Evolutionary conservation across 1,140 invertebrate genomes (phyloP).

Genomic region (Dreissena polymorpha): DNA sequence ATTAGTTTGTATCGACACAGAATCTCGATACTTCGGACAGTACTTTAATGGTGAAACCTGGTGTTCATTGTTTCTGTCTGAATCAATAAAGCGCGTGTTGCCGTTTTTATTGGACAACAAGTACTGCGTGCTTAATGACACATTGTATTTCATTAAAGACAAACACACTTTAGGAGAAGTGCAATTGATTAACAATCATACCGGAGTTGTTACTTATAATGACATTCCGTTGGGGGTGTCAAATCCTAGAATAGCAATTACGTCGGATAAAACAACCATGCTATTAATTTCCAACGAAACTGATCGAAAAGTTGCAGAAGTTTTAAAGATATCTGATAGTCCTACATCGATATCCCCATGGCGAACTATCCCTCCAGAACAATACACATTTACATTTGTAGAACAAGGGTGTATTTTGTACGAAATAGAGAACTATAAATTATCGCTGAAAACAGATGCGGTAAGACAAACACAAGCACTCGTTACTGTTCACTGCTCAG

Average conservation of each 20-base stretch:
- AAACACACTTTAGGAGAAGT: constrained; percentile 4
- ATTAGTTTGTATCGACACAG: not conserved
- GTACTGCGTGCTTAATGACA: constrained; percentile 8
- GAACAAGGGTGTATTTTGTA: constrained; percentile 1
- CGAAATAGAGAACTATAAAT: not conserved
- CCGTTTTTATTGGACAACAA: constrained; percentile 21
- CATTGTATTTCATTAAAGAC: constrained; percentile 18
- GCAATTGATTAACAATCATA: constrained; percentile 3
- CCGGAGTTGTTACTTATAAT: not conserved
- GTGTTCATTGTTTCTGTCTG: constrained; percentile 8
- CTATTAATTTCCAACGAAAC: constrained; percentile 1
- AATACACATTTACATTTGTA: constrained; percentile 7
- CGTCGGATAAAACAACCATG: not conserved
- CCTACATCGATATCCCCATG: constrained; percentile 4
- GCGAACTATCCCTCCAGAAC: not conserved
- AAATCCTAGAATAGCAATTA: constrained; percentile 10
- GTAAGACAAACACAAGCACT: not conserved
- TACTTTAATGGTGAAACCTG: constrained; percentile 6
- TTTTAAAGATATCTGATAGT: not conserved
- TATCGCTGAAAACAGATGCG: constrained; percentile 9
- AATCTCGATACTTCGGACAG: not conserved
- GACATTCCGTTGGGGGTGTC: not conserved
- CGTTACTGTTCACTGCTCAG: not conserved
- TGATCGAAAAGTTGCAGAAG: constrained; percentile 1
- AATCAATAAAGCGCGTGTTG: not conserved